Evolutionary conservation across 2,888 invertebrate species (phyloP).

Genomic region (Cerastis leucographa): DNA sequence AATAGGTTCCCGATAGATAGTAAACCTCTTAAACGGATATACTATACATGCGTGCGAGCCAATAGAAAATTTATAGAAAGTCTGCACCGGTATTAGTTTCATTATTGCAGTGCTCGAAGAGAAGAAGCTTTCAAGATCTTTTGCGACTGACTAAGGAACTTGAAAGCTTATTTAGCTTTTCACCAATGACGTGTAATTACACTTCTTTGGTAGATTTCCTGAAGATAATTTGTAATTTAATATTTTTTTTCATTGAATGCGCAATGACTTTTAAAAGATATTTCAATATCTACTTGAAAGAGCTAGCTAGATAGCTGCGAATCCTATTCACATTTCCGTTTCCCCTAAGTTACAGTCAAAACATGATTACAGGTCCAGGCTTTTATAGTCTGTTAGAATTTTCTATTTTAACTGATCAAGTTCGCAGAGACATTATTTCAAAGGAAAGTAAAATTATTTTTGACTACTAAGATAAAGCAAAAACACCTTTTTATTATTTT

Average conservation of each 20-base stretch:
- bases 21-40: constrained; percentile 33
- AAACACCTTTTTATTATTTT: too few species aligned
- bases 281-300: background rate
- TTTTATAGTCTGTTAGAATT: background rate
- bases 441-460: background rate
- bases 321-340: background rate
- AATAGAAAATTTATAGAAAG: constrained; percentile 24
- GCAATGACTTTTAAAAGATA: background rate
- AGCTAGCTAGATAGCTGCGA: background rate
- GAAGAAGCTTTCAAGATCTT: constrained; percentile 7
- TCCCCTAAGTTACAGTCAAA: background rate
- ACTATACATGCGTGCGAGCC: background rate
- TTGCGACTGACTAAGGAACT: background rate
- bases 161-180: background rate
- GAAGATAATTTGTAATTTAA: background rate
- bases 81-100: background rate
- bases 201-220: background rate
- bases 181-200: background rate
- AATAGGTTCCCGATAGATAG: constrained; percentile 54
- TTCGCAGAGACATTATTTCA: too few species aligned
- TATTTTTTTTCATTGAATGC: background rate
- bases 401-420: background rate
- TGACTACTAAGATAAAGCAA: background rate
- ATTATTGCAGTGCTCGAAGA: background rate
- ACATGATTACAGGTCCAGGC: background rate